These are phyloP conservation scores for Cottus gobio DNA, from an alignment of 2,113 vertebrate genomes.

Conservation along the genomic window DNA sequence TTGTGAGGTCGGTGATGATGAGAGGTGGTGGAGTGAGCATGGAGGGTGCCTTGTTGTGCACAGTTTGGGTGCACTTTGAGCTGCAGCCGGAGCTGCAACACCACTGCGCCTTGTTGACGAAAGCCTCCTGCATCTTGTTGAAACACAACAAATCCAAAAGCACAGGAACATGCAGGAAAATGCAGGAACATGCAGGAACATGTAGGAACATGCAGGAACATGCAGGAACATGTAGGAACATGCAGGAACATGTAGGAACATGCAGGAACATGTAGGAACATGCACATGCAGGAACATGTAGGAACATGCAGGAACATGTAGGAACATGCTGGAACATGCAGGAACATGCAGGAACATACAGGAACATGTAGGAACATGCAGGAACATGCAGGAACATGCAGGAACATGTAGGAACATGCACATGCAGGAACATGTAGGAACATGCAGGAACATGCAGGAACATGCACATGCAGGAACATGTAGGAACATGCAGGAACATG, in stretches of 20 bases:
- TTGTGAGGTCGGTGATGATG: constrained; percentile 62
- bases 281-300: no score
- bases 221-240: neutral
- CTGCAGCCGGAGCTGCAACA: constrained; percentile 45
- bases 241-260: neutral
- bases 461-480: no score
- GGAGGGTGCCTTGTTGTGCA: constrained; percentile 19
- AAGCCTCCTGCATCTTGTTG: neutral
- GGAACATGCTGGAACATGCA: neutral
- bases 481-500: neutral
- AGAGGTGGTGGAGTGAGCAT: constrained; percentile 51
- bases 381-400: neutral
- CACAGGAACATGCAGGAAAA: neutral
- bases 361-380: neutral
- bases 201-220: neutral
- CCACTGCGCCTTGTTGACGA: constrained; percentile 6
- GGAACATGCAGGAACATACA: no score
- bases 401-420: no score
- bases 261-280: neutral
- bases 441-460: neutral
- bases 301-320: neutral
- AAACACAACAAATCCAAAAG: neutral
- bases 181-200: no score
- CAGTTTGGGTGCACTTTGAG: constrained; percentile 39
- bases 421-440: no score